phyloP scores from a whole-genome alignment of 2,888 invertebrate genomes.

The Isotomurus palustris region DNA sequence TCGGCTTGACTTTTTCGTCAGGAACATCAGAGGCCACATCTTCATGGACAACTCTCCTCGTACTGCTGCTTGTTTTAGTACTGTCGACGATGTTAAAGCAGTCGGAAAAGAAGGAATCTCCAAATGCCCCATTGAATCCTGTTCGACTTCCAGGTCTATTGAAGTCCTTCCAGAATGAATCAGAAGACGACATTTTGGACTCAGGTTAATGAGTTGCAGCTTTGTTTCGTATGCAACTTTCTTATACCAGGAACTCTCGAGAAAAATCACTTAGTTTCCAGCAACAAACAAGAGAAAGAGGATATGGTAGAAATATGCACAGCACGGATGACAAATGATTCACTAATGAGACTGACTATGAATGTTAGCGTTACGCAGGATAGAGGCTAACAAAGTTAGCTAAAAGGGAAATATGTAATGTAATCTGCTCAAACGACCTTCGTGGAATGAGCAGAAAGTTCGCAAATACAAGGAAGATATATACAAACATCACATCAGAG shows the following conservation, averaged over 20 bases:
- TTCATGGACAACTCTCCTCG: neutral
- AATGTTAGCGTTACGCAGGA: too few species aligned
- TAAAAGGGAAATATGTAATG: too few species aligned
- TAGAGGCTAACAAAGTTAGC: too few species aligned
- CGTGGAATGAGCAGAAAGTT: too few species aligned
- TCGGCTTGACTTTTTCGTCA: slow-evolving; percentile 3
- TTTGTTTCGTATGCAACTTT: neutral
- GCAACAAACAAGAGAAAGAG: too few species aligned
- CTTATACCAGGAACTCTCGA: neutral
- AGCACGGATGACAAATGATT: too few species aligned
- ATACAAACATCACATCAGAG: too few species aligned
- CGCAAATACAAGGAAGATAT: too few species aligned
- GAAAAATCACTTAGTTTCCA: neutral
- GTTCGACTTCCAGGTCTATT: neutral
- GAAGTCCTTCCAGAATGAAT: neutral
- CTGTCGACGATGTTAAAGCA: slow-evolving; percentile 2
- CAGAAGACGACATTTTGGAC: neutral
- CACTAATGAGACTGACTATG: too few species aligned
- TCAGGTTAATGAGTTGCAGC: neutral
- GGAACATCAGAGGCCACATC: slow-evolving; percentile 9
- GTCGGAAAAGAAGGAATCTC: slow-evolving; percentile 11
- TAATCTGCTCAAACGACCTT: too few species aligned
- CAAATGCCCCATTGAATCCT: slow-evolving; percentile 1
- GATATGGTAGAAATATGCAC: neutral
- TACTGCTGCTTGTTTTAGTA: too few species aligned